Percentiles rank a stretch among this genome's conserved stretches.
Conservation (phyloP, 2,888 invertebrate genomes). For the Tipula confusa region DNA sequence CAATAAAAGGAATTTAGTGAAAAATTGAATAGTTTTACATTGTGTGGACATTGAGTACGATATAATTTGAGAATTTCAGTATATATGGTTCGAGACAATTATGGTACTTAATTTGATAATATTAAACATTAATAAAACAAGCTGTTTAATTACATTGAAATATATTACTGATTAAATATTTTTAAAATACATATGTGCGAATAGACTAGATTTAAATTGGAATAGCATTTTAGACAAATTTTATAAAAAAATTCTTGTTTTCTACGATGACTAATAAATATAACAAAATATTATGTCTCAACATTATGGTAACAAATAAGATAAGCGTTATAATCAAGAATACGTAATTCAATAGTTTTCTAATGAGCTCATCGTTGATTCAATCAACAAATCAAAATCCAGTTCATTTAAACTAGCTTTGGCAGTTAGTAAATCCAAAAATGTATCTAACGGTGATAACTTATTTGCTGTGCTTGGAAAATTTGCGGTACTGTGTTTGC, state of each 20-base stretch:
- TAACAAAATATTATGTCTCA: not conserved
- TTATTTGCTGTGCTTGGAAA: conserved; percentile 50
- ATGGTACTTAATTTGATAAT: too few species aligned
- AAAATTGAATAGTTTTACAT: too few species aligned
- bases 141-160: too few species aligned
- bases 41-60: too few species aligned
- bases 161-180: too few species aligned
- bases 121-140: too few species aligned
- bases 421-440: conserved; percentile 77
- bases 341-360: conserved; percentile 39
- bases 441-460: conserved; percentile 77
- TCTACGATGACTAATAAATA: not conserved
- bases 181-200: too few species aligned
- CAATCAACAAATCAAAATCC: conserved; percentile 79
- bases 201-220: not conserved
- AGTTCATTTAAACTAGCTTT: conserved; percentile 81
- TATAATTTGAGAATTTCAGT: too few species aligned
- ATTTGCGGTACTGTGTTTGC: not conserved
- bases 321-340: not conserved
- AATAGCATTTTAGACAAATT: too few species aligned
- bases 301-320: not conserved
- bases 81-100: too few species aligned
- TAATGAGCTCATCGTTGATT: conserved; percentile 60
- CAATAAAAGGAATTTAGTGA: too few species aligned
- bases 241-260: not conserved